phyloP scores from a whole-genome alignment of 2,113 vertebrate genomes.

The Sapayoa aenigma region DNA sequence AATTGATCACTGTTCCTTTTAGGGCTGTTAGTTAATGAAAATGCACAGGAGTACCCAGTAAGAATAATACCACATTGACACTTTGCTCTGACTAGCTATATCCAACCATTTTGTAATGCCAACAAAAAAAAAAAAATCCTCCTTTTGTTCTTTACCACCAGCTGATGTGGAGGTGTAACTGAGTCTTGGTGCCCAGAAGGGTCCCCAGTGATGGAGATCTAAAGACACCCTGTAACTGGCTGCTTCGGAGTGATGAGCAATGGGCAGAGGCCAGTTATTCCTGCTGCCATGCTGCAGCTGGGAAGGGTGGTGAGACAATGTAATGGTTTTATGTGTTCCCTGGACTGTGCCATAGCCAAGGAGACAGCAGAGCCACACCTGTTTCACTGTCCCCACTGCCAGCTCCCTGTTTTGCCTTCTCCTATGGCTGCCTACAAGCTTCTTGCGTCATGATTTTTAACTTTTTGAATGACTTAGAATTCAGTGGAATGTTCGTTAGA shows the following conservation, averaged over 20 bases:
- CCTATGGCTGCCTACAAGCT: neutral
- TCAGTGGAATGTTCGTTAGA: neutral
- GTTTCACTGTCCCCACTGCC: neutral
- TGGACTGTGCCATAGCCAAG: neutral
- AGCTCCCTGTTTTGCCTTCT: neutral
- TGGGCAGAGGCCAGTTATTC: neutral
- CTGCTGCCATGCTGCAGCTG: neutral
- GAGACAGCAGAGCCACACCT: neutral
- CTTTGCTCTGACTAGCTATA: neutral
- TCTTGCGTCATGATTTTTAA: neutral
- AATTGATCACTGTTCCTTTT: neutral
- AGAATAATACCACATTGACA: neutral
- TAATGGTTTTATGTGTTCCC: neutral
- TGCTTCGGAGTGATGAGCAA: too few species aligned
- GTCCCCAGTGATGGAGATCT: neutral
- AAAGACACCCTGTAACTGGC: neutral
- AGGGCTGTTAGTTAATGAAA: neutral
- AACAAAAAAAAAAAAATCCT: neutral
- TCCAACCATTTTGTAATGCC: neutral
- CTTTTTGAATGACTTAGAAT: neutral
- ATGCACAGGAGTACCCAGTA: neutral
- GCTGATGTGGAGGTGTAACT: neutral
- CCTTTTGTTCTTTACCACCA: neutral
- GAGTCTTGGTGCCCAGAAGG: neutral
- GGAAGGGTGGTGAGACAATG: neutral